Evolutionary conservation across 2,797 vertebrate genomes (phyloP), one percentile per base, ranked within the genome.

Genomic region (Orestias chungarensis): DNA sequence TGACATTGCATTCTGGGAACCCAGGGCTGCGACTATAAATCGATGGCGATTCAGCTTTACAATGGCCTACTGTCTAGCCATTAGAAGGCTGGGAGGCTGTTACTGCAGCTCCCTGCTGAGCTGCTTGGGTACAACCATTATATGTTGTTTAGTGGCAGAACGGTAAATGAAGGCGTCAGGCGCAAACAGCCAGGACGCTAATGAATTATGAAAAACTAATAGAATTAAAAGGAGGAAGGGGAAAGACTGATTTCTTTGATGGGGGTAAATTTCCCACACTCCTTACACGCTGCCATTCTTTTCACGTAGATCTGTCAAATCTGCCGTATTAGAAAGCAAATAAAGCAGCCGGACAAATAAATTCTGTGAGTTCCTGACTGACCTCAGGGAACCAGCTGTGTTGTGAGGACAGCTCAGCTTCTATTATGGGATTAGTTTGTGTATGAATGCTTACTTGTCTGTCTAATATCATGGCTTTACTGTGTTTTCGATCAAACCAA

Each of bases 1-100:
- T 91, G 85, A 92, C 90, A 86, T 84, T 92, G 91, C 92, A 91
- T 94, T 93, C 92, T 94, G 92, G 93, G 90, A 93, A 92, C 86
- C 70, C 38, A 73, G 74, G 69, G 87, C 86, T 74, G 78, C 87
- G 80, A 82, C 87, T 80, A 86, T 94, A 94, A 95, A 93, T 94
- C 82, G 79, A 80, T 74, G 86, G 85, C 79, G 70, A 89, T 89
- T 88, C 87, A 82, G 86, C 83, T 88, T 88, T 84, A 93, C 91
- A 94, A 93, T 92, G 89, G 86, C 74, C 89, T 80, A 92, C 89
- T 94, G 92, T 93, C 82, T 87, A 44, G 82, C 84, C 88, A 86
- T 89, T 82, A 84, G 82, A 76, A 86, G 89, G 82, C 83, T 77
- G 74, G 81, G 82, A 87, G 91, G 87, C 76, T 84, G 85, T 90